A percentile compares a stretch with the other conserved stretches of the same genome.
These are phyloP conservation scores for Lordiphosa andalusiaca DNA, from an alignment of 2,888 invertebrate genomes.

Conservation along the genomic window DNA sequence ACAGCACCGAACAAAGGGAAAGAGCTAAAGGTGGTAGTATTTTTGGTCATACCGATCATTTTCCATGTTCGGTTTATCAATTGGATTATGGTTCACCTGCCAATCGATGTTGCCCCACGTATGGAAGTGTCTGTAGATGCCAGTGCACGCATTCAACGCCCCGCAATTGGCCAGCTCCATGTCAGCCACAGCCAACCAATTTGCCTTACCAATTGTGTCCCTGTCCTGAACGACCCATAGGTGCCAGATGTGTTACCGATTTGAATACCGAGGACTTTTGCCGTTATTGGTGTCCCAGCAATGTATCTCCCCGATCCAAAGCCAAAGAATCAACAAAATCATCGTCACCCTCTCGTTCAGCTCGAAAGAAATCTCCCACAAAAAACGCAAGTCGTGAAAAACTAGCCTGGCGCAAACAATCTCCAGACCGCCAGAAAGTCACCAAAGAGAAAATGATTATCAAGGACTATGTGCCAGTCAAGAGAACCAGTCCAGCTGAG, in stretches of 20 bases:
- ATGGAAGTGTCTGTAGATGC: background rate
- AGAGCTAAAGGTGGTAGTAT: slow-evolving; percentile 25
- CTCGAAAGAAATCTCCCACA: background rate
- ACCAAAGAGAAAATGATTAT: background rate
- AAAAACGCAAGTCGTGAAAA: background rate
- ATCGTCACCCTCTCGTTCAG: background rate
- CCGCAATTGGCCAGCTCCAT: background rate
- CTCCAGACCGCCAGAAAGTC: background rate
- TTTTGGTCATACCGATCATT: background rate
- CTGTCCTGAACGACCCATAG: background rate
- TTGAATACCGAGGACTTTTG: slow-evolving; percentile 29
- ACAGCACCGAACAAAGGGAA: too few species aligned
- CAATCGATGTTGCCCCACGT: background rate
- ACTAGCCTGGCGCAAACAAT: background rate
- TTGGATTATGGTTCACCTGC: slow-evolving; percentile 5
- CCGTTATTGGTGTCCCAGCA: background rate
- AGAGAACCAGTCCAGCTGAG: background rate
- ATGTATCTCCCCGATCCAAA: background rate
- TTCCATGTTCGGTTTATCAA: slow-evolving; percentile 17
- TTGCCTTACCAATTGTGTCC: background rate
- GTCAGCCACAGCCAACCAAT: background rate
- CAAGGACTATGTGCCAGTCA: background rate
- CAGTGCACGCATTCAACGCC: too few species aligned
- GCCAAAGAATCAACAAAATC: background rate
- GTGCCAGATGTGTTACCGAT: slow-evolving; percentile 18